These are phyloP conservation scores for Donacobius atricapilla DNA, from an alignment of 2,113 vertebrate species.

Conservation along the genomic window DNA sequence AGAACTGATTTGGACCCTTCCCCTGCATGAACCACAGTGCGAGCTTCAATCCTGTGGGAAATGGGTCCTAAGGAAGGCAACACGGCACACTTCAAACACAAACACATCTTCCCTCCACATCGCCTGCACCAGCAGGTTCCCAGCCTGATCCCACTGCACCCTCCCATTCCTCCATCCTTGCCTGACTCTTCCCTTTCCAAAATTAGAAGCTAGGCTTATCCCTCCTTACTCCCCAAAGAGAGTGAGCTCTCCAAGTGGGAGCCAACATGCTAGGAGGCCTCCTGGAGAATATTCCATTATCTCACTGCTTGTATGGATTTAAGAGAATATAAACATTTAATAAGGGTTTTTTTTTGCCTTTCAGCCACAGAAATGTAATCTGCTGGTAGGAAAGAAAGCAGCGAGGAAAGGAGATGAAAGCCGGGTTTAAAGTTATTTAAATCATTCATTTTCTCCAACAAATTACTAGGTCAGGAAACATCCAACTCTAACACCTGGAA, in stretches of 20 bases:
- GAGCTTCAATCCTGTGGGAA: not conserved
- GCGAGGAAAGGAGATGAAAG: not conserved
- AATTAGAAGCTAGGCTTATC: not conserved
- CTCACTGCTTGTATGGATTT: not conserved
- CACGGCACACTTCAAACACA: fast-evolving
- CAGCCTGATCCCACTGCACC: not conserved
- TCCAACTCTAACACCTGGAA: not conserved
- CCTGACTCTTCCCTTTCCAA: not conserved
- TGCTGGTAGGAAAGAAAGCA: not conserved
- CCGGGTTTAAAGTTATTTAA: not conserved
- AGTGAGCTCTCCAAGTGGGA: not conserved
- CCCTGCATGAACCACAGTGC: fast-evolving
- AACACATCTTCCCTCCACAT: not conserved
- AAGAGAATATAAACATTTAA: not conserved
- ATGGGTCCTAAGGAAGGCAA: not conserved
- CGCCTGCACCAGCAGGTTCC: not conserved
- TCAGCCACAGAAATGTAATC: not conserved
- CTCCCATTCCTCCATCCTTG: not conserved
- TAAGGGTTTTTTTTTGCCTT: not conserved
- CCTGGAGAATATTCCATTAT: not conserved
- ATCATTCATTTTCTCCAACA: not conserved
- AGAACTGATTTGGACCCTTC: not conserved
- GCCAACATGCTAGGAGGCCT: not conserved
- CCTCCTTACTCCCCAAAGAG: not conserved
- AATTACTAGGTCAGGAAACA: not conserved